Percentiles rank a stretch among this genome's conserved stretches.
phyloP scores from a whole-genome alignment of 2,113 vertebrate genomes.

The Corydoras sp. region DNA sequence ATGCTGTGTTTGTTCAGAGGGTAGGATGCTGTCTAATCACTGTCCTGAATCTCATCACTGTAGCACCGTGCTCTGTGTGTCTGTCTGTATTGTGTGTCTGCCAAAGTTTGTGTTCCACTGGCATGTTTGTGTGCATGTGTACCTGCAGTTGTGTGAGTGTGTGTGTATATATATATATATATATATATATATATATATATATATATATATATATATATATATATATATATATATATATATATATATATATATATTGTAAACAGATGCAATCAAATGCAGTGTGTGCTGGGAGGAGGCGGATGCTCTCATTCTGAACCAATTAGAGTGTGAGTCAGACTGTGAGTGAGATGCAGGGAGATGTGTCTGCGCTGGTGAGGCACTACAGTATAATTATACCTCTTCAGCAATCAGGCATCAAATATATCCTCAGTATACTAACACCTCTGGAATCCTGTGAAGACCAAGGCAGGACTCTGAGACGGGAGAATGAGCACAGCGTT shows the following conservation, averaged over 20 bases:
- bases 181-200: too few species aligned
- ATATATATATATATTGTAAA: neutral
- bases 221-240: neutral
- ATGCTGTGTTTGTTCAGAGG: too few species aligned
- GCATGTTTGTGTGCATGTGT: too few species aligned
- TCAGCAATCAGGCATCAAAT: neutral
- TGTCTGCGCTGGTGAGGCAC: slow-evolving; percentile 7
- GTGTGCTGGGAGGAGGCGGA: neutral
- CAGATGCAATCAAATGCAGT: neutral
- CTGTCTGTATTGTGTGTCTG: too few species aligned
- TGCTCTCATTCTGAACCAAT: neutral
- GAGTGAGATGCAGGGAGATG: neutral
- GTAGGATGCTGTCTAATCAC: too few species aligned
- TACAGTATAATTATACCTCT: slow-evolving; percentile 24
- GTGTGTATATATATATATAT: too few species aligned
- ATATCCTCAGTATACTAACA: neutral
- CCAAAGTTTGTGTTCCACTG: too few species aligned
- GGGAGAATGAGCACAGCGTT: too few species aligned
- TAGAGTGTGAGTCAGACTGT: neutral
- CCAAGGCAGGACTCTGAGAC: too few species aligned
- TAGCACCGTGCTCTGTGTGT: too few species aligned
- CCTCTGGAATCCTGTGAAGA: neutral
- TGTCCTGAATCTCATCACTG: too few species aligned
- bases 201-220: neutral
- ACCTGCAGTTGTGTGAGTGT: too few species aligned